Evolutionary conservation across 2,797 vertebrate genomes (phyloP).

Genomic region (Capromys pilorides): DNA sequence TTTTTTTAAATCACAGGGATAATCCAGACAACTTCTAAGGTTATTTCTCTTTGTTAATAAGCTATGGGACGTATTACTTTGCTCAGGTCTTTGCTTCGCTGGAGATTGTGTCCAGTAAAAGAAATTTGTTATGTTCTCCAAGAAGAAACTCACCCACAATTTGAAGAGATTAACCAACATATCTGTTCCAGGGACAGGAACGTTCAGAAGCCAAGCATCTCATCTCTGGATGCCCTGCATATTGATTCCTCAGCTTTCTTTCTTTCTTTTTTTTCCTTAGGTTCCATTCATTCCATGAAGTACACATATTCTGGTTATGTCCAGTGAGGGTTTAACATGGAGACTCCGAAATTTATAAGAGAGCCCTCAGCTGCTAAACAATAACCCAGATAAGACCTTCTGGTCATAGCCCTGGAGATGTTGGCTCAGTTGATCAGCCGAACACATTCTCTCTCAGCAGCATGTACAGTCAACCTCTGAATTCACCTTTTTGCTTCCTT

Average conservation of each 20-base stretch:
- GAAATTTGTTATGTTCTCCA: constrained; percentile 11
- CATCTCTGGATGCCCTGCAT: background rate
- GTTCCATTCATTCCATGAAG: constrained; percentile 51
- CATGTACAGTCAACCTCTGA: background rate
- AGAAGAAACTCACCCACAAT: background rate
- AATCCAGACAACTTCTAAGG: background rate
- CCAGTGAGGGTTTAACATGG: background rate
- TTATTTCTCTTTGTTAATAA: background rate
- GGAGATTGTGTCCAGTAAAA: background rate
- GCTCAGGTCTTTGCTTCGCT: constrained; percentile 4
- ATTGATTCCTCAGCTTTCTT: constrained; percentile 20
- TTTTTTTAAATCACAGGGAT: background rate
- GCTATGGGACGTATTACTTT: background rate
- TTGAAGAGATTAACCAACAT: background rate
- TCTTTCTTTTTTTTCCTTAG: background rate
- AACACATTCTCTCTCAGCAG: background rate
- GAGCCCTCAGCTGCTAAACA: background rate
- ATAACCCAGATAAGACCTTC: background rate
- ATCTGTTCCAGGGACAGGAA: background rate
- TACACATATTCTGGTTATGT: constrained; percentile 41
- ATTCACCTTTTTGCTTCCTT: background rate
- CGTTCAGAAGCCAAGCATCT: background rate
- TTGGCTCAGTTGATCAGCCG: background rate
- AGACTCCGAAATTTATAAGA: background rate
- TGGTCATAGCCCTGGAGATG: background rate